Evolutionary conservation across 2,797 vertebrate species (phyloP).

Genomic region (Ctenochaetus hawaiiensis): DNA sequence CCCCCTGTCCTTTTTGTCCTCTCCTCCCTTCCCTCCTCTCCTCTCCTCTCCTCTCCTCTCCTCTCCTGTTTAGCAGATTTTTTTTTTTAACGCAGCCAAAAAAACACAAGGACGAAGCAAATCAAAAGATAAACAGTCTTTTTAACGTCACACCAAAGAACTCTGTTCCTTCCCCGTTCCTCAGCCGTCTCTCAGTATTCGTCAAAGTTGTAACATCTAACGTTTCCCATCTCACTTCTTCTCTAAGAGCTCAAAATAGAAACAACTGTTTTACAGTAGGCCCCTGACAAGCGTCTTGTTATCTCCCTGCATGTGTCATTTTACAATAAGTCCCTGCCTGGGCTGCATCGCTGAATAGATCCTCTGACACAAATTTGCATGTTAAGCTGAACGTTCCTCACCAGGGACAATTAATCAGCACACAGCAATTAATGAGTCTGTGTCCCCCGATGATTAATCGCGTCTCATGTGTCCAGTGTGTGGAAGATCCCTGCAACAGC

Average conservation of each 20-base stretch:
- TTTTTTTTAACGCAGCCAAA: conserved; percentile 23
- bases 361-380: conserved; percentile 82
- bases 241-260: conserved; percentile 62
- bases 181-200: conserved; percentile 30
- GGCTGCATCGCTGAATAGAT: conserved; percentile 57
- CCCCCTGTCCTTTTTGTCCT: not conserved
- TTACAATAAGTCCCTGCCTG: conserved; percentile 68
- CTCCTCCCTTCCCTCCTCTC: not conserved
- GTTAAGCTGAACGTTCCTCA: conserved; percentile 75
- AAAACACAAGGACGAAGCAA: conserved; percentile 31
- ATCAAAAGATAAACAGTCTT: conserved; percentile 40
- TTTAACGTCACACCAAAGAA: conserved; percentile 22
- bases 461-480: conserved; percentile 74
- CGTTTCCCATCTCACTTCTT: conserved; percentile 47
- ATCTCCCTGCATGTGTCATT: conserved; percentile 73
- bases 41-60: not conserved
- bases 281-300: conserved; percentile 69
- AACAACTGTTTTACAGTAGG: conserved; percentile 66
- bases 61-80: conserved; percentile 14
- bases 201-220: conserved; percentile 48
- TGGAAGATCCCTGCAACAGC: conserved; percentile 71
- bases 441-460: conserved; percentile 81
- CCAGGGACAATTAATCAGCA: conserved; percentile 80
- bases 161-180: conserved; percentile 20
- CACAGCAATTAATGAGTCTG: conserved; percentile 80